Percentiles rank a stretch among this genome's conserved stretches.
Evolutionary conservation across 2,113 vertebrate genomes (phyloP).

Genomic region (Telmatochromis sp.): DNA sequence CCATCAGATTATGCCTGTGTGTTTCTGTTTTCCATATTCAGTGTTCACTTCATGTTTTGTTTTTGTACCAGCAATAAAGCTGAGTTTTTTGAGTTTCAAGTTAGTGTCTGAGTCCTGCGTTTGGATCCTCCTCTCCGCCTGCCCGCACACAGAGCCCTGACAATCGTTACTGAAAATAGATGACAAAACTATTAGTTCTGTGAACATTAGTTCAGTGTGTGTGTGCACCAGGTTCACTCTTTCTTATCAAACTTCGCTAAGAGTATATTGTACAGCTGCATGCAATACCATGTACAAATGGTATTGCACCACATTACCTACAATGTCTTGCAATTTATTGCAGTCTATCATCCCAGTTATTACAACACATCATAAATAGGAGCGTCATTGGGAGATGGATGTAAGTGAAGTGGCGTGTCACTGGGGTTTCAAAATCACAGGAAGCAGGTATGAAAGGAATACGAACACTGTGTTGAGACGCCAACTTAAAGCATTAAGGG

Average conservation of each 20-base stretch:
- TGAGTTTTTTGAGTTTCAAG: too few species aligned
- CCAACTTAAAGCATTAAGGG: neutral
- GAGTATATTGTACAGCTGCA: neutral
- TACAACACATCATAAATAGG: neutral
- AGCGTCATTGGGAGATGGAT: neutral
- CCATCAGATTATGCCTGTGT: too few species aligned
- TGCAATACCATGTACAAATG: neutral
- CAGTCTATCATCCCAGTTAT: neutral
- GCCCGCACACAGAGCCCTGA: neutral
- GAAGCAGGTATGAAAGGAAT: neutral
- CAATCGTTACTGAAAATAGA: constrained; percentile 13
- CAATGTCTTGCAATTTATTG: neutral
- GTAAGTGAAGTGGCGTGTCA: neutral
- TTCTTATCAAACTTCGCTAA: neutral
- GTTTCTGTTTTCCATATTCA: too few species aligned
- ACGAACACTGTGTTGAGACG: neutral
- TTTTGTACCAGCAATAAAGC: too few species aligned
- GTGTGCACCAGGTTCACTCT: neutral
- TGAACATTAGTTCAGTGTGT: neutral
- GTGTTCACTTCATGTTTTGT: too few species aligned
- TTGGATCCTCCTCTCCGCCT: too few species aligned
- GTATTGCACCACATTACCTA: neutral
- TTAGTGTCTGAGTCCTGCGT: too few species aligned
- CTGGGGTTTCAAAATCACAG: neutral
- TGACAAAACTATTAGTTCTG: neutral